Evolutionary conservation across 2,113 vertebrate genomes (phyloP), one percentile per base, ranked within the genome.

Genomic region (Bujurquina vittata): DNA sequence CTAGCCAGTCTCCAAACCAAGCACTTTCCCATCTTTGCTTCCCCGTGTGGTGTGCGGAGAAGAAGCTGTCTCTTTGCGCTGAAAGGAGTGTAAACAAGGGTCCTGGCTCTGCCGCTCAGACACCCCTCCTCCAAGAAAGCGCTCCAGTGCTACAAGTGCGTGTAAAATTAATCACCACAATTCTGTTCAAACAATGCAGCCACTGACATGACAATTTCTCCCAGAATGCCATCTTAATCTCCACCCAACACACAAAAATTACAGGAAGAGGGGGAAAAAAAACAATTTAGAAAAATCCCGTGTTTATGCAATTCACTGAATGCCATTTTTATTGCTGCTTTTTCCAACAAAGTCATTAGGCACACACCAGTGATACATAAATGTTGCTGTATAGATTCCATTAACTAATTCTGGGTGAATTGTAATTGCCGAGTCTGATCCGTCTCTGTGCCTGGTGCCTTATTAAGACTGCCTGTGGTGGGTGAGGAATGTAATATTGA

Each of bases 181-280:
- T 95, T 93, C 92, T 89, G 80, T 91, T 93, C 94, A 95, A 94
- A 94, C 94, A 95, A 95, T 95, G 87, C 94, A 89, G 83, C 86
- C 92, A 91, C 91, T 92, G 90, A 94, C 94, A 95, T 91, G 91
- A 95, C 95, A 95, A 95, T 95, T 95, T 94, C 88, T 88, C 85
- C 89, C 90, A 92, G 93, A 95, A 96, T 95, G 92, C 90, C 89
- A 89, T 95, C 92, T 94, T 96, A 96, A 96, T 96, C 95, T 95
- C 91, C 88, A 88, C 91, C 92, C 89, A 91, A 93, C 91, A 92
- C 91, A 92, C 83, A 91, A 91, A 93, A 93, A 94, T 89, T 90
- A 91, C 84, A 91, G 90, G 88, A 92, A 90, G 82, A 77, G 79
- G 57, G 65, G 60, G 56, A 1, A 22, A n/a, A 63, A 81, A 92